Conservation (phyloP, 1,140 invertebrate genomes). For the Telenomus remus region DNA sequence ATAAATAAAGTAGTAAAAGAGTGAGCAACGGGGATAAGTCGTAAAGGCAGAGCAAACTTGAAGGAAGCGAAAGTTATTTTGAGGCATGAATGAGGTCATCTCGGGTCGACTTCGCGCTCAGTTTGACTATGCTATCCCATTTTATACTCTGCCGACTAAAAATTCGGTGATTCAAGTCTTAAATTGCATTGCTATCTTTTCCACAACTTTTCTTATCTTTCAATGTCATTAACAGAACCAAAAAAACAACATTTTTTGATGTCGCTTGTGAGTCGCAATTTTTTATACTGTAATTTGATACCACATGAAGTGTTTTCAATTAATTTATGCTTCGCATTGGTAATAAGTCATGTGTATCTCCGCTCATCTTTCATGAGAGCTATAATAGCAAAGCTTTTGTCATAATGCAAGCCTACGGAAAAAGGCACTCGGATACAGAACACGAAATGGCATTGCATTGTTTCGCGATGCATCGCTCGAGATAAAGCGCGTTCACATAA, state of each 20-base stretch:
- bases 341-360: constrained; percentile 34
- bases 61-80: constrained; percentile 64
- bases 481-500: constrained; percentile 33
- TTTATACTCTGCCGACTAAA: constrained; percentile 26
- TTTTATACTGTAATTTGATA: neutral
- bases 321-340: constrained; percentile 33
- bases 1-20: constrained; percentile 53
- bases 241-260: neutral
- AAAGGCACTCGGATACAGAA: constrained; percentile 18
- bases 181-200: too few species aligned
- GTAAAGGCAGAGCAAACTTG: constrained; percentile 35
- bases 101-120: constrained; percentile 56
- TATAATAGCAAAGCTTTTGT: constrained; percentile 28
- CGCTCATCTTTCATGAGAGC: constrained; percentile 8
- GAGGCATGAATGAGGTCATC: constrained; percentile 65
- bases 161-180: neutral
- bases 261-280: neutral
- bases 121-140: constrained; percentile 39
- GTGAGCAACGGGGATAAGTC: constrained; percentile 52
- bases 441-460: constrained; percentile 30
- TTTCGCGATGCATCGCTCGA: constrained; percentile 14
- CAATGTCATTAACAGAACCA: too few species aligned
- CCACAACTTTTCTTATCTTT: neutral
- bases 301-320: constrained; percentile 25
- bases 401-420: constrained; percentile 26